Percentiles rank a stretch among this genome's conserved stretches.
phyloP scores from a whole-genome alignment of 2,113 vertebrate genomes.

The Semicossyphus pulcher region DNA sequence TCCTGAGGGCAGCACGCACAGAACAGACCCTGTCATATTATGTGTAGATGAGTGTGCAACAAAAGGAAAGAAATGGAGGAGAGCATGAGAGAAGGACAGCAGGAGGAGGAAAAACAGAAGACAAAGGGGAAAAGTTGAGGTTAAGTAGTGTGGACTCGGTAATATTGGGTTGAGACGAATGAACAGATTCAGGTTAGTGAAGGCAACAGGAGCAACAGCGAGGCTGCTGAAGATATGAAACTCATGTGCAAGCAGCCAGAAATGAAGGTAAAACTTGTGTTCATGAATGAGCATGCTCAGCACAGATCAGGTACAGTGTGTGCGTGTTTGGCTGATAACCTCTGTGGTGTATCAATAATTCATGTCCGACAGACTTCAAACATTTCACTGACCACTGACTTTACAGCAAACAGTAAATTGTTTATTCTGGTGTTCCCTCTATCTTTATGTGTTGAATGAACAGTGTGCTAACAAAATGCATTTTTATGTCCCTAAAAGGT shows the following conservation, averaged over 20 bases:
- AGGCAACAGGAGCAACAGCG: not conserved
- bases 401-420: too few species aligned
- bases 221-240: not conserved
- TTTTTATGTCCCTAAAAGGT: not conserved
- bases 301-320: constrained; percentile 8
- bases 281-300: not conserved
- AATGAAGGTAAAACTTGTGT: not conserved
- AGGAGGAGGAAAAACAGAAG: constrained; percentile 24
- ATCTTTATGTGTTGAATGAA: too few species aligned
- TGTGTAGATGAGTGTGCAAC: constrained; percentile 75
- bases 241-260: not conserved
- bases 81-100: constrained; percentile 13
- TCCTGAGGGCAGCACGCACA: constrained; percentile 79
- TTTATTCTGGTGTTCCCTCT: too few species aligned
- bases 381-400: constrained; percentile 7
- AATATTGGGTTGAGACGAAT: constrained; percentile 17
- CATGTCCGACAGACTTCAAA: constrained; percentile 11
- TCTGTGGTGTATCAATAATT: constrained; percentile 21
- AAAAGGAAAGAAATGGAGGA: not conserved
- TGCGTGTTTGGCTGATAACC: constrained; percentile 20
- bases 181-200: constrained; percentile 37
- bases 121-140: not conserved
- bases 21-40: constrained; percentile 85
- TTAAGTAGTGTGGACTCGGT: not conserved
- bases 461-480: too few species aligned